Conservation (phyloP, 2,888 invertebrate genomes). For the Thysanoteuthis rhombus region DNA sequence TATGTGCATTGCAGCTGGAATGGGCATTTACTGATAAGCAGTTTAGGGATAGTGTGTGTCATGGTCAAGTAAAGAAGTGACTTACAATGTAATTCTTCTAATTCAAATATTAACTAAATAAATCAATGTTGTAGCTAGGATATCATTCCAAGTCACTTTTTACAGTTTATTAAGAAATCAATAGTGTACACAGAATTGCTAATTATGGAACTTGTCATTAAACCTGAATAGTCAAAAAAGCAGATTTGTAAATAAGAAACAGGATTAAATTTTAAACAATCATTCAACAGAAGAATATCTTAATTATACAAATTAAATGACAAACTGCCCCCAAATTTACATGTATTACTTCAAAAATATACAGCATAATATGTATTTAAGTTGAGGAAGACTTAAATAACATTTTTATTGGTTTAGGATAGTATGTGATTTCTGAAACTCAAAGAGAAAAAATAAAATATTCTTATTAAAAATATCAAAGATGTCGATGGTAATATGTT, state of each 20-base stretch:
- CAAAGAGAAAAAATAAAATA: not conserved
- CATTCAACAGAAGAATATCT: not conserved
- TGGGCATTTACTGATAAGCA: not conserved
- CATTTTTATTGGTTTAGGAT: not conserved
- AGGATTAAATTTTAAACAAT: not conserved
- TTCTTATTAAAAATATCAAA: not conserved
- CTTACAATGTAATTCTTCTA: not conserved
- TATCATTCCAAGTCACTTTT: not conserved
- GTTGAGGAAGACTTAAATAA: not conserved
- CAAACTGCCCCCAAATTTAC: not conserved
- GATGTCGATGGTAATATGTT: not conserved
- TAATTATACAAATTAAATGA: not conserved
- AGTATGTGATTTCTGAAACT: not conserved
- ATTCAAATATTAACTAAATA: not conserved
- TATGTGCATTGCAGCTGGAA: slow-evolving; percentile 12
- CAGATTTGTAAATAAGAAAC: not conserved
- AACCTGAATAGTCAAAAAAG: not conserved
- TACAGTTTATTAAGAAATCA: not conserved
- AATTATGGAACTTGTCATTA: slow-evolving; percentile 12
- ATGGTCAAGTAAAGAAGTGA: not conserved
- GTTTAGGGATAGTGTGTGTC: not conserved
- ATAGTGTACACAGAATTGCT: not conserved
- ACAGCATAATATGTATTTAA: not conserved
- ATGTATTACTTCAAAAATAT: not conserved
- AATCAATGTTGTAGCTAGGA: not conserved